phyloP scores from a whole-genome alignment of 2,797 vertebrate species.

The Sternarchorhynchus goeldii region DNA sequence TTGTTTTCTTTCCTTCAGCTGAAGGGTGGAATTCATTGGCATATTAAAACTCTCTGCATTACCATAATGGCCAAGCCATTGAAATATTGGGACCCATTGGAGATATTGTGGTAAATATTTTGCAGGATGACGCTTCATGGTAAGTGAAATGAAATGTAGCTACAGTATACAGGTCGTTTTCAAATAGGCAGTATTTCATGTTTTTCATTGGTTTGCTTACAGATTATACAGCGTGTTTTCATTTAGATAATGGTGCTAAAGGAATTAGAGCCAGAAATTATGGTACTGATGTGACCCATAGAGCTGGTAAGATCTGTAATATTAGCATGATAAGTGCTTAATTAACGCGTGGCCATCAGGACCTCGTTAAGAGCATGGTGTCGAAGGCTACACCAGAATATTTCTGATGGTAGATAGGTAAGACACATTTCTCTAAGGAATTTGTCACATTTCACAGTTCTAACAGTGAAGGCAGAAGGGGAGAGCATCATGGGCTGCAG shows the following conservation, averaged over 20 bases:
- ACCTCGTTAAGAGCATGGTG: too few species aligned
- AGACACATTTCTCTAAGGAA: not conserved
- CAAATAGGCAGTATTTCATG: not conserved
- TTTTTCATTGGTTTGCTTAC: not conserved
- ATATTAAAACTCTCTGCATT: conserved; percentile 42
- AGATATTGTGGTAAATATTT: conserved; percentile 22
- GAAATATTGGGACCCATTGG: conserved; percentile 24
- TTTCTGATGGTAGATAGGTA: not conserved
- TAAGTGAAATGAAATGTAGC: not conserved
- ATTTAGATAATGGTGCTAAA: too few species aligned
- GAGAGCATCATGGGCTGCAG: not conserved
- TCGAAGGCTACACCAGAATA: too few species aligned
- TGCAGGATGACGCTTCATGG: conserved; percentile 18
- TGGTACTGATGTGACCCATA: too few species aligned
- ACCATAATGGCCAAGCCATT: conserved; percentile 22
- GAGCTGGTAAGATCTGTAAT: too few species aligned
- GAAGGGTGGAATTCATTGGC: conserved; percentile 44
- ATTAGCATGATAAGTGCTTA: not conserved
- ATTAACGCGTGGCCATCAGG: not conserved
- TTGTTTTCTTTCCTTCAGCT: conserved; percentile 44
- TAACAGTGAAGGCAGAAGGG: not conserved
- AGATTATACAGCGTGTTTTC: not conserved
- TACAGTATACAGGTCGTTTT: not conserved
- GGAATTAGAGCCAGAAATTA: too few species aligned
- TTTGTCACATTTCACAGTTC: not conserved